Evolutionary conservation across 1,140 invertebrate genomes (phyloP), one percentile per base, ranked within the genome.

Genomic region (Eupristina koningsbergeri): DNA sequence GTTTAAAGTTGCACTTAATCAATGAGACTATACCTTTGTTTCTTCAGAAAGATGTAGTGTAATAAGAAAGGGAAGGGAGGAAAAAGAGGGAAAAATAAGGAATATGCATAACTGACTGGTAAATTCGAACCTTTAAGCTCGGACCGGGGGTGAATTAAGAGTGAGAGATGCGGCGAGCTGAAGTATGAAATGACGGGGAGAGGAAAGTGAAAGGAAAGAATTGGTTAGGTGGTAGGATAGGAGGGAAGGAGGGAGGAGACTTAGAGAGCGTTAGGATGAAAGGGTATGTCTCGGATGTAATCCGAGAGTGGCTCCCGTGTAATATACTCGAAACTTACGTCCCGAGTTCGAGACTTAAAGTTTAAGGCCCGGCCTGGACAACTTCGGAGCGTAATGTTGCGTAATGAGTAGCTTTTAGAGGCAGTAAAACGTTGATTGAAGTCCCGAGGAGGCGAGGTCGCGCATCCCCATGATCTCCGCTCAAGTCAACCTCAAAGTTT

Each of bases 391-490:
- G 26, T 31, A 63, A 78, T 64, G 36, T 45, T 78, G 31, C 85
- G 85, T 88, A 88, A 89, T 87, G 86, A 86, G 85, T 76, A 84
- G 87, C 84, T 88, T 88, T 88, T 89, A 88, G 86, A 89, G 88
- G 85, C 88, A 88, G 88, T 89, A 88, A 89, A 89, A 89, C 86
- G 87, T 88, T 88, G 88, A 89, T 89, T 89, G 85, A 86, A 89
- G 88, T 88, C 77, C 85, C 76, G 80, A 50, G 79, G 84, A 89
- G 29, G 0, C 29, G 50, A 47, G 53, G 26, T 22, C 26, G 3
- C 26, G 19, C 22, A 7, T 26, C 26, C 67, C 22, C 1, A 8
- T 6, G 1, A 0, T 22, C 36, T 13, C 36, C 67, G 41, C n/a
- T n/a, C n/a, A n/a, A n/a, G n/a, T n/a, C n/a, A n/a, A n/a, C n/a